Evolutionary conservation across 2,888 invertebrate species (phyloP), one percentile per base, ranked within the genome.

Genomic region (Slavum lentiscoides): DNA sequence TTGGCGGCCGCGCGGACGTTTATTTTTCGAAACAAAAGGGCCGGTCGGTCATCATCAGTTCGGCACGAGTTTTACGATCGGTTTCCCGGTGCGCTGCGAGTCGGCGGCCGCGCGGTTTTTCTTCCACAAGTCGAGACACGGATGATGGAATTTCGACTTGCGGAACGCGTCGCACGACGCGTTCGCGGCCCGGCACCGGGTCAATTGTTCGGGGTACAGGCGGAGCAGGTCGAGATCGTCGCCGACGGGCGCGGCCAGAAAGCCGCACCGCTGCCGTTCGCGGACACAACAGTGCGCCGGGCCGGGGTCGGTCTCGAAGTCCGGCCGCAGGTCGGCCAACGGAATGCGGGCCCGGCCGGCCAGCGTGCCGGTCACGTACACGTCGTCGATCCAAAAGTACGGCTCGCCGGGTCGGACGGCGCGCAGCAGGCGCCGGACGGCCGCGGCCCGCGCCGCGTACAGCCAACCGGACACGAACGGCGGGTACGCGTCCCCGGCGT

Each of bases 381-480:
- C 92, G 86, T 97, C 96, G 85, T 97, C 96, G 82, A 97, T 95
- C 96, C 96, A 97, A 87, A 97, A 96, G 84, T 92, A 93, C 23
- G 89, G 88, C n/a, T 90, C 87, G 58, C 87, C 85, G 53, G 87
- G 85, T 0, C 87, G 85, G 0, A 91, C 89, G 83, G 89, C 87
- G 5, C 88, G 85, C 37, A 90, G 88, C 73, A 96, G 85, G 30
- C 87, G 87, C 23, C 85, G 85, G 0, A 91, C 92, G 2, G 91
- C 89, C 83, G 89, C 87, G 0, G 91, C 89, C 81, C 91, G 93
- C 4, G 93, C 92, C 2, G 94, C 88, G 84, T 95, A 95, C 84
- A 94, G 89, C 94, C 94, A 95, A 1, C 95, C 95, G 8, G 94
- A 94, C 13, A 94, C 87, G 85, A 93, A 95, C 23, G 90, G 87